Conservation (phyloP, 1,140 invertebrate species). For the Ceratina japonica region DNA sequence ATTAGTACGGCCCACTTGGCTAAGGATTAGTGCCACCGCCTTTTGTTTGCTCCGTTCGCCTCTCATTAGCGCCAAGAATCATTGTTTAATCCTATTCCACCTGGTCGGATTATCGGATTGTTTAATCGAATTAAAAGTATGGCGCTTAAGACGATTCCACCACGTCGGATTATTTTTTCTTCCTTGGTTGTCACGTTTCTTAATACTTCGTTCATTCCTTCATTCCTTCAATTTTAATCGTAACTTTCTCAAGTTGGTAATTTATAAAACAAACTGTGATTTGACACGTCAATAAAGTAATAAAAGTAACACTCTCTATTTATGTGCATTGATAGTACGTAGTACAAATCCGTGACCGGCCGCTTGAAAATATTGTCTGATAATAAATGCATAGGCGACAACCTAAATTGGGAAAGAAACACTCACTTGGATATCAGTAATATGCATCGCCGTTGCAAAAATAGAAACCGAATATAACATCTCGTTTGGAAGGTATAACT, state of each 20-base stretch:
- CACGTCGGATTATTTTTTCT: constrained; percentile 24
- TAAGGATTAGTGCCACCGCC: constrained; percentile 16
- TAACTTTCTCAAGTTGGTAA: not conserved
- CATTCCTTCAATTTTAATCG: not conserved
- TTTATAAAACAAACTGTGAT: too few species aligned
- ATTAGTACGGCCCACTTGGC: not conserved
- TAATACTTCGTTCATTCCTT: not conserved
- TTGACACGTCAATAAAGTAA: too few species aligned
- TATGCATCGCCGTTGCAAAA: too few species aligned
- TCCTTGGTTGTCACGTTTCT: not conserved
- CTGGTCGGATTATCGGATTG: constrained; percentile 51
- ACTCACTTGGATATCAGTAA: too few species aligned
- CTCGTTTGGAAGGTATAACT: too few species aligned
- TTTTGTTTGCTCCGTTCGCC: constrained; percentile 37
- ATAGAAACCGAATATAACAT: too few species aligned
- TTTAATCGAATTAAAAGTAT: constrained; percentile 59
- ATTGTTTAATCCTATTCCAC: constrained; percentile 54
- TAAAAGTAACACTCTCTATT: too few species aligned
- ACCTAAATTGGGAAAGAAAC: too few species aligned
- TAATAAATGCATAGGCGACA: too few species aligned
- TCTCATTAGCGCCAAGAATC: constrained; percentile 47
- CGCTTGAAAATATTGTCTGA: too few species aligned
- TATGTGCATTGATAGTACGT: too few species aligned
- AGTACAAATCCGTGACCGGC: too few species aligned
- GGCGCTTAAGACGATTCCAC: constrained; percentile 14